Conservation (phyloP, 2,888 invertebrate species). For the Hyposoter didymator region DNA sequence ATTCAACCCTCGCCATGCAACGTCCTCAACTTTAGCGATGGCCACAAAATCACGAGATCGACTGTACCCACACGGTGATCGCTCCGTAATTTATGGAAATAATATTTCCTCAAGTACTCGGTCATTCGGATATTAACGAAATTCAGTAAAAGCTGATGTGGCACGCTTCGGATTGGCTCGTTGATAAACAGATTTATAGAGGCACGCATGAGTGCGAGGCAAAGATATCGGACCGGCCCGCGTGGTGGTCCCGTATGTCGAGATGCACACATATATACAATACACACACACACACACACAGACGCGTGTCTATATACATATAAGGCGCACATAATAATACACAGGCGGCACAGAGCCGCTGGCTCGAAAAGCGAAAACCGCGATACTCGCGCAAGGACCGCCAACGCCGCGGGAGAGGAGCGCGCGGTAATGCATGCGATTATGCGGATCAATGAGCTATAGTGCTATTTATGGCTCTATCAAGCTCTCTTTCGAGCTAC, state of each 20-base stretch:
- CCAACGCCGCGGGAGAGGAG: slow-evolving; percentile 74
- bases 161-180: not conserved
- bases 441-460: slow-evolving; percentile 83
- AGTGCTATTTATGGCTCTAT: slow-evolving; percentile 83
- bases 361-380: slow-evolving; percentile 82
- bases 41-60: not conserved
- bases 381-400: slow-evolving; percentile 71
- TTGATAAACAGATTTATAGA: slow-evolving; percentile 11
- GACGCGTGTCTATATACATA: slow-evolving; percentile 24
- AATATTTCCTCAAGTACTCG: not conserved
- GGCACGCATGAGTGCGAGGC: slow-evolving; percentile 8
- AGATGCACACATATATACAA: slow-evolving; percentile 52
- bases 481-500: slow-evolving; percentile 69
- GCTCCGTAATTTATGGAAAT: not conserved
- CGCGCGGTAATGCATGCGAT: slow-evolving; percentile 82
- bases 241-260: slow-evolving; percentile 36
- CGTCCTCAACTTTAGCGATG: too few species aligned
- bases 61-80: not conserved
- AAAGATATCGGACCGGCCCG: slow-evolving; percentile 35
- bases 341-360: slow-evolving; percentile 78
- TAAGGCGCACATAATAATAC: slow-evolving; percentile 78
- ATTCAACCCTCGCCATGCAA: too few species aligned
- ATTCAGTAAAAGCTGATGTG: slow-evolving; percentile 1
- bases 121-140: slow-evolving; percentile 4
- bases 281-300: not conserved